Percentiles rank a stretch among this genome's conserved stretches.
Conservation (phyloP, 2,797 vertebrate species). For the Sphenodon punctatus region DNA sequence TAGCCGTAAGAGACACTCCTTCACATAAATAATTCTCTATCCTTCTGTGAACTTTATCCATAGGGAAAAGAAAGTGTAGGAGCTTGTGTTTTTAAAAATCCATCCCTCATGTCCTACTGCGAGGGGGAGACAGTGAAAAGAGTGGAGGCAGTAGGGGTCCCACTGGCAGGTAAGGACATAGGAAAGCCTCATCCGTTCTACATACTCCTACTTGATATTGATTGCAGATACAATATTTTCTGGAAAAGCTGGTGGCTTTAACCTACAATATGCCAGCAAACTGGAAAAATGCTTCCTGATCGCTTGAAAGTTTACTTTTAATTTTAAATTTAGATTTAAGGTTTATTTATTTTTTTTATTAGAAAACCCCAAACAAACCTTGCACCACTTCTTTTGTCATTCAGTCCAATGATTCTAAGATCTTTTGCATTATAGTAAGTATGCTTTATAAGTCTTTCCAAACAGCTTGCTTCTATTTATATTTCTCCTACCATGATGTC, state of each 20-base stretch:
- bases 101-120: too few species aligned
- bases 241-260: background rate
- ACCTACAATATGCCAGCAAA: slow-evolving; percentile 10
- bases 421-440: slow-evolving; percentile 58
- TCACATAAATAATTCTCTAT: too few species aligned
- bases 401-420: slow-evolving; percentile 42
- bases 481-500: slow-evolving; percentile 28
- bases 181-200: background rate
- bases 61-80: too few species aligned
- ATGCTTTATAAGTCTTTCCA: slow-evolving; percentile 51
- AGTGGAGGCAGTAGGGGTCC: too few species aligned
- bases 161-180: slow-evolving; percentile 7
- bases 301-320: slow-evolving; percentile 24
- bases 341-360: slow-evolving; percentile 51
- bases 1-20: too few species aligned
- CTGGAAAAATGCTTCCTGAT: background rate
- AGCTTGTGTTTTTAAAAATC: too few species aligned
- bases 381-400: slow-evolving; percentile 42
- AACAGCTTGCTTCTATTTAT: slow-evolving; percentile 58
- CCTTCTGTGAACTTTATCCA: too few species aligned
- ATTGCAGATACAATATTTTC: background rate
- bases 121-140: too few species aligned
- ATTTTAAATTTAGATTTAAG: too few species aligned
- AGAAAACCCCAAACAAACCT: slow-evolving; percentile 46
- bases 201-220: background rate